Percentiles rank a stretch among this genome's conserved stretches.
Conservation (phyloP, 2,888 invertebrate genomes). For the Ashinkailepas kermadecensis region DNA sequence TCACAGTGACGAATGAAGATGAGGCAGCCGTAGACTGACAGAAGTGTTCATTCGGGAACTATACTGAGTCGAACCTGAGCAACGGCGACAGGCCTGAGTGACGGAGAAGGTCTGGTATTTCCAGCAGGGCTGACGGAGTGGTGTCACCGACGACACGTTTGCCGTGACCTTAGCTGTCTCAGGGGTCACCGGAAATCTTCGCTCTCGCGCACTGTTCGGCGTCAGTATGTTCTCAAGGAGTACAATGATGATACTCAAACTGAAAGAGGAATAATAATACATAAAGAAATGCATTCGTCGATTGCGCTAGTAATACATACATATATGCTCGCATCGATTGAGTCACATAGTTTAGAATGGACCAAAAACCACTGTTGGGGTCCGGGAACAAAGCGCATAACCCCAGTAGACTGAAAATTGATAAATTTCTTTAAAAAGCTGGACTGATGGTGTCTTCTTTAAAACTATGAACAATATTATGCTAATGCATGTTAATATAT, state of each 20-base stretch:
- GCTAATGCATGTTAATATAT: no score
- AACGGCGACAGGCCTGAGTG: not conserved
- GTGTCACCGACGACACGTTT: not conserved
- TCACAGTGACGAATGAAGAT: not conserved
- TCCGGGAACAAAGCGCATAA: no score
- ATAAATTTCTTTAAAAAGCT: no score
- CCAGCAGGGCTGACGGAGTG: not conserved
- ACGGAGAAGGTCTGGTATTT: not conserved
- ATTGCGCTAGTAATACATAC: not conserved
- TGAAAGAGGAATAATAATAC: not conserved
- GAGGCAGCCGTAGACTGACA: not conserved
- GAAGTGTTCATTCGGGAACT: not conserved
- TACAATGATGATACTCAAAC: conserved; percentile 3
- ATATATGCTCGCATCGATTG: no score
- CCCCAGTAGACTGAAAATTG: no score
- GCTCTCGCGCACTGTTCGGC: not conserved
- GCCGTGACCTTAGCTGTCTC: not conserved
- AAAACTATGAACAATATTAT: no score
- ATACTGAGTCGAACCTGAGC: not conserved
- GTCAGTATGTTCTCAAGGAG: conserved; percentile 5
- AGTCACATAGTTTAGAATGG: not conserved
- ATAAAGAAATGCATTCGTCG: not conserved
- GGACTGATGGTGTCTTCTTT: no score
- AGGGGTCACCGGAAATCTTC: not conserved
- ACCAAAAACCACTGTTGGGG: no score